Conservation (phyloP, 2,888 invertebrate species). For the Cheilosia soror region DNA sequence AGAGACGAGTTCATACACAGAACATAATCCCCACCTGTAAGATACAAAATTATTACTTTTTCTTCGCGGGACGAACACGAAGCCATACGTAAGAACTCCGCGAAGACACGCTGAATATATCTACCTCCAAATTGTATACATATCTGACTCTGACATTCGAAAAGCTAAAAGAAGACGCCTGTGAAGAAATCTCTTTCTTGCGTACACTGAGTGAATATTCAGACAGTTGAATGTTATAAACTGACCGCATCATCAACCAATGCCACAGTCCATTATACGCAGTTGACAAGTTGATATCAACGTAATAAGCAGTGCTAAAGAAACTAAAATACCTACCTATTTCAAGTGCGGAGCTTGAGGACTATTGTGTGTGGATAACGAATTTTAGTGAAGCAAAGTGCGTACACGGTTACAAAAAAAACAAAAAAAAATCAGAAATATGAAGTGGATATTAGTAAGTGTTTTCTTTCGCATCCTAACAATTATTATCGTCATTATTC, state of each 20-base stretch:
- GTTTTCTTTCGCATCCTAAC: conserved; percentile 13
- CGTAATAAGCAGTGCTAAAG: conserved; percentile 34
- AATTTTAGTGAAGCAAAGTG: conserved; percentile 38
- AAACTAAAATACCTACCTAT: not conserved
- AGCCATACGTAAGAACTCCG: conserved; percentile 52
- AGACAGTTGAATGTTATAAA: conserved; percentile 81
- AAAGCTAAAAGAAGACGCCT: conserved; percentile 50
- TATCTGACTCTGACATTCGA: conserved; percentile 43
- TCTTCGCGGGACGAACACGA: conserved; percentile 6
- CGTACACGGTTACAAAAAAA: conserved; percentile 4
- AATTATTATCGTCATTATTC: not conserved
- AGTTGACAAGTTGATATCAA: conserved; percentile 81
- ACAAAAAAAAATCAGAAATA: conserved; percentile 7
- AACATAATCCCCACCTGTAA: conserved; percentile 38
- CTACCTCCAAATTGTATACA: conserved; percentile 35
- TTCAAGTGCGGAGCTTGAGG: conserved; percentile 34
- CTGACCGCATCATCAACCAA: conserved; percentile 79
- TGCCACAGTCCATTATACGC: conserved; percentile 82
- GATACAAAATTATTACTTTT: conserved; percentile 13
- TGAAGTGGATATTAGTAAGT: conserved; percentile 71
- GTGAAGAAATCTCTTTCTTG: conserved; percentile 54
- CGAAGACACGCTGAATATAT: conserved; percentile 20
- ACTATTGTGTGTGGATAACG: conserved; percentile 39
- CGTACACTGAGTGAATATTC: conserved; percentile 55
- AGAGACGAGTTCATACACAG: conserved; percentile 6